phyloP scores from a whole-genome alignment of 2,113 vertebrate genomes.

The Noctilio leporinus region DNA sequence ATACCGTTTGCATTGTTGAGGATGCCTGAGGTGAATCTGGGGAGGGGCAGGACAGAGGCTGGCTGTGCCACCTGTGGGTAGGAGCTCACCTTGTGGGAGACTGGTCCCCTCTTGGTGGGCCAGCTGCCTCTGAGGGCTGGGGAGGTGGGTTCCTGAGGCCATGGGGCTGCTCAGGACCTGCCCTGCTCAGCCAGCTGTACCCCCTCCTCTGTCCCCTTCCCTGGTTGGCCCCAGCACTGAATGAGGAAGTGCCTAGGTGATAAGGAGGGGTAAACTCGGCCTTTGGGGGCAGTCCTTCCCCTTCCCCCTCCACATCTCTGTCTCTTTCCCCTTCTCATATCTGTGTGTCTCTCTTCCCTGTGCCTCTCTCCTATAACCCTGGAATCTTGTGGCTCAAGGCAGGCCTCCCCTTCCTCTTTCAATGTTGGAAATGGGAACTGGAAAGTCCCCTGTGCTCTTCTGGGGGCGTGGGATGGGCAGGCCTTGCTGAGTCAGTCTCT shows the following conservation, averaged over 20 bases:
- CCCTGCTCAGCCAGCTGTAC: not conserved
- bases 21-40: not conserved
- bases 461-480: not conserved
- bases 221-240: not conserved
- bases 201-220: not conserved
- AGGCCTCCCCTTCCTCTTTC: not conserved
- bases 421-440: not conserved
- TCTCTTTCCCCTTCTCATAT: not conserved
- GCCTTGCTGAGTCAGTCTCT: not conserved
- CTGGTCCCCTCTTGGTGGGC: not conserved
- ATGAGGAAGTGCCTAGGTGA: not conserved
- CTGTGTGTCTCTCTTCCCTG: not conserved
- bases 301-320: not conserved
- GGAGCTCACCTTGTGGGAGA: not conserved
- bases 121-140: not conserved
- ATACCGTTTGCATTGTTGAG: rapidly evolving
- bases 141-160: not conserved
- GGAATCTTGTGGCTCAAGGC: not conserved
- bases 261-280: not conserved
- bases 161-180: not conserved
- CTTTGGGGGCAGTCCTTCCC: not conserved
- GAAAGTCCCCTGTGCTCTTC: not conserved
- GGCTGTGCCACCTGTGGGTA: not conserved
- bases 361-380: not conserved
- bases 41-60: not conserved